Evolutionary conservation across 2,888 invertebrate species (phyloP), one percentile per base, ranked within the genome.

Genomic region (Euphydryas editha): DNA sequence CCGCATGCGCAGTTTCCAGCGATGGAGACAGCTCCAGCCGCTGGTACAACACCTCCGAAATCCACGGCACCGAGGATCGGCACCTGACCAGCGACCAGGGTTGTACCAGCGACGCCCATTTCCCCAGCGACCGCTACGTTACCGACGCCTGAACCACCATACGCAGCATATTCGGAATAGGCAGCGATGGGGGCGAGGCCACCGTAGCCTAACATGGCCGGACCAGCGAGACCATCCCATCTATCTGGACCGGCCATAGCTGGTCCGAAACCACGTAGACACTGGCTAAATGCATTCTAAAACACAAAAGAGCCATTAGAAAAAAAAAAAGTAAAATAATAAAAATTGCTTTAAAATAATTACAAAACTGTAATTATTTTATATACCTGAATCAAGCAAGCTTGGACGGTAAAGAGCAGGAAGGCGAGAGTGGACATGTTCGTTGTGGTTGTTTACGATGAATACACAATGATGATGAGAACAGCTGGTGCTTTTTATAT

Each of bases 51-150:
- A n/a, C 75, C 78, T n/a, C 67, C 72, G 70, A 78, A 79, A 10
- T 67, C 59, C 30, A 79, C 76, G 0, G 75, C 72, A n/a, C 77
- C 78, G 54, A 78, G 67, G 55, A 78, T 73, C 17, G 78, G 77
- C 63, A 77, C 75, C 24, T 75, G 70, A 24, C 78, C 77, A 17
- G 63, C 65, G 11, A 78, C 70, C 24, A 71, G 44, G 3, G 76
- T 74, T 36, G 74, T 69, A 46, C 85, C 83, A 20, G 75, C 78
- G n/a, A 82, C 84, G 17, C 78, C 78, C 65, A 83, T 71, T 65
- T 79, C 77, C 20, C 82, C 82, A n/a, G 69, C 73, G 24, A 81
- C 80, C 4, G 70, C 72, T 15, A 82, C 74, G 57, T 75, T 80
- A 54, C 81, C 82, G 13, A 75, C 68, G 42, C 82, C 80, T 17